A percentile compares a stretch with the other conserved stretches of the same genome.
These are phyloP conservation scores for Labeo catla DNA, from an alignment of 2,113 vertebrate species.

Conservation along the genomic window DNA sequence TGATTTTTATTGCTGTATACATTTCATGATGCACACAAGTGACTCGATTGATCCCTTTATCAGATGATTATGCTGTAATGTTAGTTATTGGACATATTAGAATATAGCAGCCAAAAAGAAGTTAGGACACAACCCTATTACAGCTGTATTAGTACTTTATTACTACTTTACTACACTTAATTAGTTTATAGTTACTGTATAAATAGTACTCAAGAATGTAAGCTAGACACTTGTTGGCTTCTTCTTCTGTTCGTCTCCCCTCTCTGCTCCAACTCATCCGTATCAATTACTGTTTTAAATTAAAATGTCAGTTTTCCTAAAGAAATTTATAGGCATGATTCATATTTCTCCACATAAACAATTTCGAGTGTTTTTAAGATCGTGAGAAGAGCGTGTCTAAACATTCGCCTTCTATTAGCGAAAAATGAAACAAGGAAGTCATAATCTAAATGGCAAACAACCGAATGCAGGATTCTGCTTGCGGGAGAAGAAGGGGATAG, in stretches of 20 bases:
- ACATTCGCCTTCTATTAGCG: neutral
- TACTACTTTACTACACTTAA: neutral
- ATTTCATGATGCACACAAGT: conserved; percentile 8
- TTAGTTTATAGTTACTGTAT: no score
- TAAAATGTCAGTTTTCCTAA: neutral
- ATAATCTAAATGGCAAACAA: conserved; percentile 19
- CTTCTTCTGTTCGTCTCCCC: no score
- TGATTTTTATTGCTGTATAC: neutral
- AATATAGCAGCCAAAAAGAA: neutral
- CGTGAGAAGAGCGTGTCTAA: neutral
- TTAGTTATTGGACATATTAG: neutral
- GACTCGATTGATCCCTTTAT: conserved; percentile 16
- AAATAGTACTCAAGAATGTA: no score
- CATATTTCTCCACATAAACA: neutral
- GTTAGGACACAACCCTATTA: neutral
- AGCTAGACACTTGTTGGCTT: no score
- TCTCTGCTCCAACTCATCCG: no score
- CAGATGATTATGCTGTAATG: neutral
- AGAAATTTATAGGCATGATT: neutral
- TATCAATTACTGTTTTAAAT: neutral
- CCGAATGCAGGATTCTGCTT: neutral
- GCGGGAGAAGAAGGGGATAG: neutral
- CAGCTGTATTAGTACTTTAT: neutral
- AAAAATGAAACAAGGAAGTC: neutral
- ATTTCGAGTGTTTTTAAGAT: neutral